Base-by-base conservation (phyloP, 1,140 invertebrate species). In the Zelostemma sp. region DNA sequence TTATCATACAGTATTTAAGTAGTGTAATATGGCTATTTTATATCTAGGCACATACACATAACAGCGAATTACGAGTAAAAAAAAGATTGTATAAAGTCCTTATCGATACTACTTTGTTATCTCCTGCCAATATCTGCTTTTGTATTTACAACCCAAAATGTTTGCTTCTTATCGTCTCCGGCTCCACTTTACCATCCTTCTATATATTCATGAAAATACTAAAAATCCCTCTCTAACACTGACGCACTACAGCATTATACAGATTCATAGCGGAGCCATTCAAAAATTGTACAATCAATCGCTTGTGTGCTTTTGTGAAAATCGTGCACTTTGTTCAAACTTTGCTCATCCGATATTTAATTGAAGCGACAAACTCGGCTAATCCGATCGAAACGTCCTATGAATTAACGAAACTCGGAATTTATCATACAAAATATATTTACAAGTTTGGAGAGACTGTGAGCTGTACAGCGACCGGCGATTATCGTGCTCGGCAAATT, bases 11-110 rank as follows among this genome's bases (percentile, higher is more conserved):
- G 63, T 80, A 68, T 80, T 68, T 80, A 83, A 76, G 71, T 76
- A 62, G 72, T 81, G 75, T 79, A 82, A 83, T 76, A 80, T 82
- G 73, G 76, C 78, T 81, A 70, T 70, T 45, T 48, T 65, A 83
- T 81, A 77, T 78, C 80, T 84, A 84, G 79, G 80, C 79, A 84
- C 78, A 80, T 82, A 84, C 76, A 84, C 80, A 78, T 83, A 82
- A 83, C 81, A 80, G 75, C 78, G 75, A 83, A 79, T 82, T 72
- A 76, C 72, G 79, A 81, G 68, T 58, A 78, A 72, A 64, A 59
- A 68, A 73, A 14, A 15, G 14, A 38, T n/a, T 9, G 14, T 38
- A 38, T 38, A 3, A 38, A 12, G 35, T 38, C 1, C 35, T 38
- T 38, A 38, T 15, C 40, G 15, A 15, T 41, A 15, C 14, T 41